phyloP scores from a whole-genome alignment of 2,888 invertebrate genomes.

The Steinernema hermaphroditum region DNA sequence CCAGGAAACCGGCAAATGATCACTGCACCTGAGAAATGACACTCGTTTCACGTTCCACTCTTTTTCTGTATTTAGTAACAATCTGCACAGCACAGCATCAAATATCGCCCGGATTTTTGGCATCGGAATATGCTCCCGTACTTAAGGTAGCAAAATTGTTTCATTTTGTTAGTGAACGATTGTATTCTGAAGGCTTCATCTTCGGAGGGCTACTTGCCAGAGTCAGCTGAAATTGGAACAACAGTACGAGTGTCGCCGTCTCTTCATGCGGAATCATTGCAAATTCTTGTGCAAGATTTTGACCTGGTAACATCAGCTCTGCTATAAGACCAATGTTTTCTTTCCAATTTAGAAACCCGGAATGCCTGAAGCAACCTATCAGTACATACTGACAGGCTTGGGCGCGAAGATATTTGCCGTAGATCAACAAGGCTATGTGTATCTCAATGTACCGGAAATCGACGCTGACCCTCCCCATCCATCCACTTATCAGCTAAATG shows the following conservation, averaged over 20 bases:
- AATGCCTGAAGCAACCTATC: slow-evolving; percentile 66
- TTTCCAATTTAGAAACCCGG: slow-evolving; percentile 62
- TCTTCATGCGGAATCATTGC: slow-evolving; percentile 57
- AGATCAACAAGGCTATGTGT: slow-evolving; percentile 65
- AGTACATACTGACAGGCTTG: slow-evolving; percentile 65
- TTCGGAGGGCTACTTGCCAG: slow-evolving; percentile 60
- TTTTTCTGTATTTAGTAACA: neutral
- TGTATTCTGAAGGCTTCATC: slow-evolving; percentile 55
- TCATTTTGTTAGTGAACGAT: neutral
- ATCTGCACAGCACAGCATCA: neutral
- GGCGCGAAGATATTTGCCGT: slow-evolving; percentile 66
- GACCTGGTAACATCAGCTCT: slow-evolving; percentile 54
- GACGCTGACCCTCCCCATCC: slow-evolving; percentile 64
- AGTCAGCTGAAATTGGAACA: slow-evolving; percentile 63
- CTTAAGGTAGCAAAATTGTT: slow-evolving; percentile 38
- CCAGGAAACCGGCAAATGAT: no score
- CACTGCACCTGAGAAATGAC: neutral
- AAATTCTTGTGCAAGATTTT: slow-evolving; percentile 65
- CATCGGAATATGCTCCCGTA: slow-evolving; percentile 40
- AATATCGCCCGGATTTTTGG: neutral
- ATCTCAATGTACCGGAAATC: slow-evolving; percentile 61
- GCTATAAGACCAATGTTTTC: neutral
- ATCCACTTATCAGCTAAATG: slow-evolving; percentile 61
- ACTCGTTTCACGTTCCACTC: neutral
- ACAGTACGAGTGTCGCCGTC: slow-evolving; percentile 59